Percentiles rank a stretch among this genome's conserved stretches.
Evolutionary conservation across 2,888 invertebrate genomes (phyloP).

Genomic region (Acheta domesticus): DNA sequence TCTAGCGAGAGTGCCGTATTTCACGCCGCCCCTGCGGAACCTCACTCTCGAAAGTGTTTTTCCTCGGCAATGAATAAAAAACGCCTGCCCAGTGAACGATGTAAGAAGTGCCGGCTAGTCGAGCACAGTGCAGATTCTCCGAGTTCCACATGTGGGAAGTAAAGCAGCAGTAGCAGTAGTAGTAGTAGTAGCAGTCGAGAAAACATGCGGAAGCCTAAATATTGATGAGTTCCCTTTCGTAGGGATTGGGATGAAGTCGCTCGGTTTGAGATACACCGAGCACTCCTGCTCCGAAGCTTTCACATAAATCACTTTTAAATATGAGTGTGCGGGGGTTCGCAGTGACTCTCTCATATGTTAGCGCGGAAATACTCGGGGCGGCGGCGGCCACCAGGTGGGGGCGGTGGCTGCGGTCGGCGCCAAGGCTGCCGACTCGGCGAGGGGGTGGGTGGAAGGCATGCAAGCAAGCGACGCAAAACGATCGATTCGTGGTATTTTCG

Average conservation of each 20-base stretch:
- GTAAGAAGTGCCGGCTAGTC: background rate
- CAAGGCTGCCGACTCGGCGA: too few relatives aligned
- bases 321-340: background rate
- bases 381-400: too few relatives aligned
- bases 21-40: too few relatives aligned
- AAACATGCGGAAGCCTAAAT: conserved; percentile 5
- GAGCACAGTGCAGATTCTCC: background rate
- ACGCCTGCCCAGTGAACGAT: background rate
- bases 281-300: conserved; percentile 4
- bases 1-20: too few relatives aligned
- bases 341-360: background rate
- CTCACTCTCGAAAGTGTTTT: conserved; percentile 5
- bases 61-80: background rate
- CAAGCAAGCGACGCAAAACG: background rate
- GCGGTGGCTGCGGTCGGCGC: too few relatives aligned
- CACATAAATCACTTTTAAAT: conserved; percentile 1
- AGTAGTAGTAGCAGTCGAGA: background rate
- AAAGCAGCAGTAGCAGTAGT: background rate
- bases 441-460: too few relatives aligned
- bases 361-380: background rate
- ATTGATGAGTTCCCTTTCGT: conserved; percentile 18
- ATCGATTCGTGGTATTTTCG: background rate
- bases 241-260: conserved; percentile 7
- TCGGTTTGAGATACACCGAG: conserved; percentile 1
- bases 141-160: background rate